phyloP scores from a whole-genome alignment of 2,113 vertebrate genomes.

The Prochilodus magdalenae region DNA sequence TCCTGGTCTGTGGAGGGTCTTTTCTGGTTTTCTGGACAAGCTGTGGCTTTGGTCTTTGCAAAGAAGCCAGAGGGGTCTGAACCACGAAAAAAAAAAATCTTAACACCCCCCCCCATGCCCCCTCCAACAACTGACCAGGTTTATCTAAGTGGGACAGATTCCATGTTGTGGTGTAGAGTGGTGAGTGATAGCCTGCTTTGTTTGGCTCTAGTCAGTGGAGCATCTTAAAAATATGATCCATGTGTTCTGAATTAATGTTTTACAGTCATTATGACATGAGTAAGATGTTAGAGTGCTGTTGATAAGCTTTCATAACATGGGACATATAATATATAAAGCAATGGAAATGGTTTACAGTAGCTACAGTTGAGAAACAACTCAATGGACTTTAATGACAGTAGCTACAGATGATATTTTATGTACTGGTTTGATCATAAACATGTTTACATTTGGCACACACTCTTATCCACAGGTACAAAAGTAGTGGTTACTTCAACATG shows the following conservation, averaged over 20 bases:
- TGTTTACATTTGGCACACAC: too few species aligned
- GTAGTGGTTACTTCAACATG: neutral
- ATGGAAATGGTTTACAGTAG: too few species aligned
- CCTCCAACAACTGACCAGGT: neutral
- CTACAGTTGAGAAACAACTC: too few species aligned
- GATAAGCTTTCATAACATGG: neutral
- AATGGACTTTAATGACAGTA: too few species aligned
- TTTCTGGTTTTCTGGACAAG: conserved; percentile 10
- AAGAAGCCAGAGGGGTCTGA: neutral
- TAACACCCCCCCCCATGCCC: neutral
- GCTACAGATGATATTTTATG: too few species aligned
- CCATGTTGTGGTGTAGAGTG: neutral
- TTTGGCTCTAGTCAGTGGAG: neutral
- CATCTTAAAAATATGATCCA: neutral
- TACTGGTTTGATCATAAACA: too few species aligned
- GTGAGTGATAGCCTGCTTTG: neutral
- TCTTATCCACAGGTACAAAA: too few species aligned
- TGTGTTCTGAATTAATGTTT: neutral
- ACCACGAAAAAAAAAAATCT: neutral
- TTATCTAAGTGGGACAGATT: neutral
- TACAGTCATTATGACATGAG: neutral
- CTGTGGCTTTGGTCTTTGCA: conserved; percentile 2
- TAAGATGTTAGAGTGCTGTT: neutral
- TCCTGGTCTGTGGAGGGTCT: neutral
- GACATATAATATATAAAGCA: too few species aligned